Percentiles rank a stretch among this genome's conserved stretches.
Conservation (phyloP, 2,797 vertebrate genomes). For the Labeo calbasu region DNA sequence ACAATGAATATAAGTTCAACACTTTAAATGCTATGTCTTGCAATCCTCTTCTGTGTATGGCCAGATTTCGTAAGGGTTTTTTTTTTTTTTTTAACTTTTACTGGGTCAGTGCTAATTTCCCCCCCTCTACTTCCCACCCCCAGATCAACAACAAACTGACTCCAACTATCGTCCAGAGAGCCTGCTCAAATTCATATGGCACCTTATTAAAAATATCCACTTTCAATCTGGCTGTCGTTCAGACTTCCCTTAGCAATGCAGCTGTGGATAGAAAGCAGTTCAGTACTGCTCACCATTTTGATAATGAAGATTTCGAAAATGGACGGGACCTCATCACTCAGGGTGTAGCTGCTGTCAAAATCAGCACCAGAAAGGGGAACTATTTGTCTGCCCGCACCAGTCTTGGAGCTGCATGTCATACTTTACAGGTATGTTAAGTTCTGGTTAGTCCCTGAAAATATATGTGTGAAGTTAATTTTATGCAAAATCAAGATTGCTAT, state of each 20-base stretch:
- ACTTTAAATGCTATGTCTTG: too few relatives aligned
- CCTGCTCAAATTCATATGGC: conserved; percentile 16
- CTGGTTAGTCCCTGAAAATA: conserved; percentile 5
- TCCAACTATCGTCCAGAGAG: neutral
- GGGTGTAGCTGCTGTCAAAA: conserved; percentile 66
- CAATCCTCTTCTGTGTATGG: too few relatives aligned
- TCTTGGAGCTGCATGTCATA: conserved; percentile 71
- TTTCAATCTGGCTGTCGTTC: neutral
- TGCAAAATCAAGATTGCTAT: too few relatives aligned
- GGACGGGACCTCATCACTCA: conserved; percentile 69
- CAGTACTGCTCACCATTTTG: conserved; percentile 70
- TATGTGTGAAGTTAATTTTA: too few relatives aligned
- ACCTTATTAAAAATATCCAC: neutral
- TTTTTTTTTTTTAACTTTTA: too few relatives aligned
- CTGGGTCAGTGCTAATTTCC: conserved; percentile 36
- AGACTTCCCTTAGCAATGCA: neutral
- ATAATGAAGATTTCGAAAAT: conserved; percentile 67
- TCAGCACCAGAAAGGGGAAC: conserved; percentile 59
- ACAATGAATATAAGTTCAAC: too few relatives aligned
- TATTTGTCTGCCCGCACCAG: conserved; percentile 65
- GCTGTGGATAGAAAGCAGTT: conserved; percentile 31
- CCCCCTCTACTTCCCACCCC: conserved; percentile 62
- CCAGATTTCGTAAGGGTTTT: too few relatives aligned
- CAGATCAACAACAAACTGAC: conserved; percentile 27
- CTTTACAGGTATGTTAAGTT: conserved; percentile 70